Conservation (phyloP, 2,113 vertebrate genomes). For the Neomonachus schauinslandi region DNA sequence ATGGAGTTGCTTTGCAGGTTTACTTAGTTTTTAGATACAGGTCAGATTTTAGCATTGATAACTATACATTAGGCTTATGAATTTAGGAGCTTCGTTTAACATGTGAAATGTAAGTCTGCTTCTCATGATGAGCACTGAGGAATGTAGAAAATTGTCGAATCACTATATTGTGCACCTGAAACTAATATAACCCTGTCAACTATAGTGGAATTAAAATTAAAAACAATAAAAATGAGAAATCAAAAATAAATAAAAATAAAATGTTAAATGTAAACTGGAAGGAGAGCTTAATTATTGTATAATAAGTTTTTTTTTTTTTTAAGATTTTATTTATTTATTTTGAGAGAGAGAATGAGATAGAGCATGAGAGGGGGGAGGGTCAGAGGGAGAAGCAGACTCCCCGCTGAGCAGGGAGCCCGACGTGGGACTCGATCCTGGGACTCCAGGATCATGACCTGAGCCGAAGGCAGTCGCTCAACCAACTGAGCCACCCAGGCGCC, state of each 20-base stretch:
- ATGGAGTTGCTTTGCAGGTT: background rate
- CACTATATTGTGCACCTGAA: background rate
- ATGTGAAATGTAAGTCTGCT: background rate
- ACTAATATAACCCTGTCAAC: background rate
- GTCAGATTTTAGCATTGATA: constrained; percentile 3
- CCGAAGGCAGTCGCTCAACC: no score
- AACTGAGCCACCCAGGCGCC: no score
- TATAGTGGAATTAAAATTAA: background rate
- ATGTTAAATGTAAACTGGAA: background rate
- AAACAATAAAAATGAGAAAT: background rate
- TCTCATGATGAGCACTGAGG: background rate
- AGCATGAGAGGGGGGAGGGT: no score
- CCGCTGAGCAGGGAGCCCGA: no score
- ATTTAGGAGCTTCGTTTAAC: background rate
- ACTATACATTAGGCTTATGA: background rate
- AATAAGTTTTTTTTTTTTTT: no score
- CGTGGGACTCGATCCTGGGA: no score
- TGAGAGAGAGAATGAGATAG: no score
- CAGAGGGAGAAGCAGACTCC: no score
- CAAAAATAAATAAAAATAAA: background rate
- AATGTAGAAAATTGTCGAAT: background rate
- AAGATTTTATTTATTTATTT: no score
- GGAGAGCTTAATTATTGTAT: background rate
- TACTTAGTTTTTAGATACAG: constrained; percentile 11
- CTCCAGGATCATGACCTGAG: no score